Percentiles rank a stretch among this genome's conserved stretches.
phyloP scores from a whole-genome alignment of 2,888 invertebrate species.

The Enchytraeus crypticus region DNA sequence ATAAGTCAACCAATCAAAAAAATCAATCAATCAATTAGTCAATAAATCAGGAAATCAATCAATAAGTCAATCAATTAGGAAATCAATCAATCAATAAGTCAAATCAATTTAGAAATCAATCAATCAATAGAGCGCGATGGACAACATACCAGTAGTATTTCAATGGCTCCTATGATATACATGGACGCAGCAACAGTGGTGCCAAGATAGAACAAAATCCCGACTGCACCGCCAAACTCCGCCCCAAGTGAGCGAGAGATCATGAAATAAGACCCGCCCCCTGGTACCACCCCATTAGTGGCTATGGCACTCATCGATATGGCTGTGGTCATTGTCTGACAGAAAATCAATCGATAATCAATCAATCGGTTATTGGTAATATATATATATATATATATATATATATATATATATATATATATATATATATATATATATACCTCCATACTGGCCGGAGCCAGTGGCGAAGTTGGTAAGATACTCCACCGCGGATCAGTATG shows the following conservation, averaged over 20 bases:
- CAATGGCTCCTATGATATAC: slow-evolving; percentile 88
- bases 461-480: too few species aligned
- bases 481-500: too few species aligned
- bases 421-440: too few species aligned
- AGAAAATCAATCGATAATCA: too few species aligned
- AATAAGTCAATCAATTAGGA: too few species aligned
- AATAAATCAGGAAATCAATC: too few species aligned
- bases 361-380: background rate
- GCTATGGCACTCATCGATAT: slow-evolving; percentile 99
- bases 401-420: background rate
- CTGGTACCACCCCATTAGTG: slow-evolving; percentile 94
- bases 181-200: slow-evolving; percentile 96
- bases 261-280: slow-evolving; percentile 98
- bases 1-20: too few species aligned
- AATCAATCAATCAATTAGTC: too few species aligned
- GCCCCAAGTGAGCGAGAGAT: slow-evolving; percentile 89
- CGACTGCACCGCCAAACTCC: slow-evolving; percentile 98
- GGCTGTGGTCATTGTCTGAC: slow-evolving; percentile 50
- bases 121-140: too few species aligned
- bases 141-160: slow-evolving; percentile 88
- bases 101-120: too few species aligned
- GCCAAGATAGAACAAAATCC: slow-evolving; percentile 95
- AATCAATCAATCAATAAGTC: too few species aligned
- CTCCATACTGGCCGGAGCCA: too few species aligned
- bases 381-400: slow-evolving; percentile 1